Conservation (phyloP, 2,797 vertebrate genomes). For the Hippopotamyrus pictus region DNA sequence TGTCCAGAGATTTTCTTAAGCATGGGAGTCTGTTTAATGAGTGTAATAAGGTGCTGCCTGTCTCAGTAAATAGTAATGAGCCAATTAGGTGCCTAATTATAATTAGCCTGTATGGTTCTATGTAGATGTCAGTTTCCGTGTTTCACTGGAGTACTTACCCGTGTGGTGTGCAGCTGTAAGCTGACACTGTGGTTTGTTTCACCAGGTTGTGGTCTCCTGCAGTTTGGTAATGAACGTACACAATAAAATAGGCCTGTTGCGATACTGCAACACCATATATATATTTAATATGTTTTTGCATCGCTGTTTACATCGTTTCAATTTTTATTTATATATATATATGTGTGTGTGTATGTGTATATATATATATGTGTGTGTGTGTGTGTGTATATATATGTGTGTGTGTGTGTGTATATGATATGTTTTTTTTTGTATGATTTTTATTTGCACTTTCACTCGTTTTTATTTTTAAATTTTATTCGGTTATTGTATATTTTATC, state of each 20-base stretch:
- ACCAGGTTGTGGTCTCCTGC: background rate
- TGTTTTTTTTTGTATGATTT: background rate
- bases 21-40: background rate
- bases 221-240: background rate
- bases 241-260: background rate
- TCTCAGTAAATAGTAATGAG: background rate
- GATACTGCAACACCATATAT: background rate
- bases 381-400: too few species aligned
- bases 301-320: background rate
- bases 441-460: background rate
- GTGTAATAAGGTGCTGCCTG: background rate
- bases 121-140: background rate
- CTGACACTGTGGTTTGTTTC: background rate
- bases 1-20: background rate
- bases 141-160: background rate
- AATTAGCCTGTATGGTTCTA: background rate
- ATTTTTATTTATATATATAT: too few species aligned
- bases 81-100: background rate
- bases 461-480: background rate
- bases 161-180: slow-evolving; percentile 3
- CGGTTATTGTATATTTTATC: background rate
- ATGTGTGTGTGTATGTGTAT: too few species aligned
- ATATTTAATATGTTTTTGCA: background rate
- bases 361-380: too few species aligned
- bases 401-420: too few species aligned